Evolutionary conservation across 92 coral and sea anemone species (phyloP).

Genomic region (Isaurus tuberculatus): DNA sequence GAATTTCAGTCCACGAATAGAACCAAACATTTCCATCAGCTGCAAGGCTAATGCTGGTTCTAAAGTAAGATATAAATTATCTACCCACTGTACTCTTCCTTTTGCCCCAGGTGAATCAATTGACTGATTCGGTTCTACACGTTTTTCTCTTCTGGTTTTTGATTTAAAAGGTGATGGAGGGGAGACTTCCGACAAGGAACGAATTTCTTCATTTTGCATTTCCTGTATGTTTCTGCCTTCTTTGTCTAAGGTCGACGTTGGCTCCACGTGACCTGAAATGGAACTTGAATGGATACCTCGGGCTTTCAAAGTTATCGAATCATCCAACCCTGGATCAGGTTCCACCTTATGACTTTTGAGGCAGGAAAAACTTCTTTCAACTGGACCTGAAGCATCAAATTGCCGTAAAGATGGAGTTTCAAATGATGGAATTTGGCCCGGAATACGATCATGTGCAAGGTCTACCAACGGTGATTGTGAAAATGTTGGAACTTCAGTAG

Average conservation of each 20-base stretch:
- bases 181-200: background rate
- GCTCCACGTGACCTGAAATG: background rate
- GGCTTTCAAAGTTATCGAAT: background rate
- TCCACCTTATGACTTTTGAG: background rate
- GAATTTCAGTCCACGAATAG: slow-evolving; percentile 69
- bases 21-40: slow-evolving; percentile 91
- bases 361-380: background rate
- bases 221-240: background rate
- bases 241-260: background rate
- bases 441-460: background rate
- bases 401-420: background rate
- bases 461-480: background rate
- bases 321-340: background rate
- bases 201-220: background rate
- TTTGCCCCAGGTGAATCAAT: background rate
- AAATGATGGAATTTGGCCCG: background rate
- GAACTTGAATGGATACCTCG: background rate
- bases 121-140: background rate
- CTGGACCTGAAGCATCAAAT: background rate
- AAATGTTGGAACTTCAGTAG: slow-evolving; percentile 37
- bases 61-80: slow-evolving; percentile 76
- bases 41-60: slow-evolving; percentile 97
- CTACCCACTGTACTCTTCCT: slow-evolving; percentile 6
- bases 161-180: background rate
- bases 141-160: background rate